These are phyloP conservation scores for Sclerodermus sp. DNA, from an alignment of 2,888 invertebrate genomes.

Conservation along the genomic window DNA sequence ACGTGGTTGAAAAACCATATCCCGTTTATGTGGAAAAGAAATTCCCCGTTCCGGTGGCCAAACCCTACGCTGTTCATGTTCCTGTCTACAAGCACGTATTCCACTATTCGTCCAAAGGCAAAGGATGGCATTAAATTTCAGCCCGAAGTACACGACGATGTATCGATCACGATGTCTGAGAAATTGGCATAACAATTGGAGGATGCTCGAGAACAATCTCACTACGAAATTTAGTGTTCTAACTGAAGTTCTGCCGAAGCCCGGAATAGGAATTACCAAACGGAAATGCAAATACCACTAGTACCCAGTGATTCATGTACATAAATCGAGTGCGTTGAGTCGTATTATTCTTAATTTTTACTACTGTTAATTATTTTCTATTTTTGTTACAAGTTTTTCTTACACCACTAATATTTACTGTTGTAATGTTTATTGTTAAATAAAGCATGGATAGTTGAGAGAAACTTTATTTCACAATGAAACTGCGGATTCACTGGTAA, in stretches of 20 bases:
- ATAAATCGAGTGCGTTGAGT: not conserved
- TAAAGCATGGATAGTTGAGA: too few relatives aligned
- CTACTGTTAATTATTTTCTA: not conserved
- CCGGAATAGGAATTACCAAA: too few relatives aligned
- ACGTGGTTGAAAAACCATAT: constrained; percentile 65
- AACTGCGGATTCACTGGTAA: too few relatives aligned
- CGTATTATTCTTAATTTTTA: not conserved
- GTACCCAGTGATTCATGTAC: not conserved
- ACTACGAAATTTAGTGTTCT: too few relatives aligned
- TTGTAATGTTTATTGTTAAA: too few relatives aligned
- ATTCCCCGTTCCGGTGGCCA: constrained; percentile 62
- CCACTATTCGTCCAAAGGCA: constrained; percentile 44
- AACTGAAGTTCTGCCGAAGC: too few relatives aligned
- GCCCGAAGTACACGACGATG: not conserved
- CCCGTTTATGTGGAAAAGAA: constrained; percentile 64
- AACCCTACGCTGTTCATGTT: constrained; percentile 63
- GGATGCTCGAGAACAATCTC: too few relatives aligned
- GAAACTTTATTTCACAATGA: too few relatives aligned
- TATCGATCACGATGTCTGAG: not conserved
- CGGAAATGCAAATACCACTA: too few relatives aligned
- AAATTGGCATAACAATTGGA: not conserved
- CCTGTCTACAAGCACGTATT: constrained; percentile 61
- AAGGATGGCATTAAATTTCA: constrained; percentile 41
- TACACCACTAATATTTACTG: too few relatives aligned
- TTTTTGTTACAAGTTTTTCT: too few relatives aligned